These are phyloP conservation scores for Ostrea denselamellosa DNA, from an alignment of 1,140 invertebrate species.

Conservation along the genomic window DNA sequence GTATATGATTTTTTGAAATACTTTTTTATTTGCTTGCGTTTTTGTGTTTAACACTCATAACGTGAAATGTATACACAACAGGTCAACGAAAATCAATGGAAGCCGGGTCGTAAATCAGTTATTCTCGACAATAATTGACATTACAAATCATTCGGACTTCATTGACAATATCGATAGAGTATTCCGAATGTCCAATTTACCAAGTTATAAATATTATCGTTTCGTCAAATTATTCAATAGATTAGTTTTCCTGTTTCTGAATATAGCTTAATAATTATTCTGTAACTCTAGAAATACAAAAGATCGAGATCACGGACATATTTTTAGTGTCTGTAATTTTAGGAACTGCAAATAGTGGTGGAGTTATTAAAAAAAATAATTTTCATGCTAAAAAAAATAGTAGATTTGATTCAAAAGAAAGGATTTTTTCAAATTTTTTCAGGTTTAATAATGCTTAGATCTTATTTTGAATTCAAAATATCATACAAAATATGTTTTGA, in stretches of 20 bases:
- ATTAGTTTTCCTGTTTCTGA: slow-evolving; percentile 20
- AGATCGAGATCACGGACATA: neutral
- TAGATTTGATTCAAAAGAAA: too few relatives aligned
- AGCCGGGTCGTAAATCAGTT: slow-evolving; percentile 21
- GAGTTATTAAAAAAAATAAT: too few relatives aligned
- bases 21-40: slow-evolving; percentile 15
- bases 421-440: too few relatives aligned
- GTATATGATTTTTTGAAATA: neutral
- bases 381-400: too few relatives aligned
- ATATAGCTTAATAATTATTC: slow-evolving; percentile 23
- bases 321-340: neutral
- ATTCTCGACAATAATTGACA: slow-evolving; percentile 31
- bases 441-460: too few relatives aligned
- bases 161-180: slow-evolving; percentile 12
- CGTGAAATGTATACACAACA: slow-evolving; percentile 8
- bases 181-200: slow-evolving; percentile 33
- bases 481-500: too few relatives aligned
- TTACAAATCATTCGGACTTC: slow-evolving; percentile 22
- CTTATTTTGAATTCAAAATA: too few relatives aligned
- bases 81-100: slow-evolving; percentile 16
- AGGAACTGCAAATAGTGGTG: neutral
- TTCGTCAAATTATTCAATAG: slow-evolving; percentile 34
- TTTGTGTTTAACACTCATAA: slow-evolving; percentile 34
- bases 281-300: slow-evolving; percentile 8
- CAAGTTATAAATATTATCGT: slow-evolving; percentile 21